These are phyloP conservation scores for Chelonus formosanus DNA, from an alignment of 2,888 invertebrate genomes.

Conservation along the genomic window DNA sequence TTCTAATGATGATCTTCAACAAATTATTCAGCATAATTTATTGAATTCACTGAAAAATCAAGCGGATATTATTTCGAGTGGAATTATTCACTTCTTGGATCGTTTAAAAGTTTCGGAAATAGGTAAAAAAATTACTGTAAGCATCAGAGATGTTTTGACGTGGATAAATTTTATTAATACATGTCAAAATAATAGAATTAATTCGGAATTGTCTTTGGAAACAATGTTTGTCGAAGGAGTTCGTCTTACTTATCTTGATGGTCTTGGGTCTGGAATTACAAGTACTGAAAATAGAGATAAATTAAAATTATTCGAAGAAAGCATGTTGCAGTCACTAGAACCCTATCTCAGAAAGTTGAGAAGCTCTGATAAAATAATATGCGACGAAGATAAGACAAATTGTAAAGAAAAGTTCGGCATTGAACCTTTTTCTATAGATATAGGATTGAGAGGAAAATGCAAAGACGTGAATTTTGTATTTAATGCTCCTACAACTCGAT, in stretches of 20 bases:
- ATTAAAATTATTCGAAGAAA: slow-evolving; percentile 62
- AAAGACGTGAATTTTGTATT: slow-evolving; percentile 72
- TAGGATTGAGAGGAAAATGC: slow-evolving; percentile 61
- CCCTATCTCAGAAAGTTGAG: slow-evolving; percentile 1
- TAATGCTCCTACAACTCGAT: slow-evolving; percentile 79
- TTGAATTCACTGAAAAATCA: slow-evolving; percentile 60
- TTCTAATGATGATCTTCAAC: slow-evolving; percentile 76
- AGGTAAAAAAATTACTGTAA: slow-evolving; percentile 82
- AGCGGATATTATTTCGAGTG: slow-evolving; percentile 71
- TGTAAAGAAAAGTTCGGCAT: slow-evolving; percentile 73
- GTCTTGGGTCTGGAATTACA: slow-evolving; percentile 85
- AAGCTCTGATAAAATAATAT: slow-evolving; percentile 49
- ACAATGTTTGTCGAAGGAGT: slow-evolving; percentile 90
- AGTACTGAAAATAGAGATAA: slow-evolving; percentile 72
- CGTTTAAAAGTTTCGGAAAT: slow-evolving; percentile 79
- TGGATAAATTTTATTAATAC: slow-evolving; percentile 92
- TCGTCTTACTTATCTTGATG: slow-evolving; percentile 89
- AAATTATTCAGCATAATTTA: slow-evolving; percentile 85
- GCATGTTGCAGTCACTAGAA: slow-evolving; percentile 39
- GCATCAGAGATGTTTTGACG: slow-evolving; percentile 89
- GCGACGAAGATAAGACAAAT: slow-evolving; percentile 45
- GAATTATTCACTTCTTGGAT: slow-evolving; percentile 82
- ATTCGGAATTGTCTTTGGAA: slow-evolving; percentile 63
- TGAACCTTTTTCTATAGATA: slow-evolving; percentile 77
- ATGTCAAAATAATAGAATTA: slow-evolving; percentile 54